Evolutionary conservation across 2,888 invertebrate species (phyloP).

Genomic region (Heteropelma amictum): DNA sequence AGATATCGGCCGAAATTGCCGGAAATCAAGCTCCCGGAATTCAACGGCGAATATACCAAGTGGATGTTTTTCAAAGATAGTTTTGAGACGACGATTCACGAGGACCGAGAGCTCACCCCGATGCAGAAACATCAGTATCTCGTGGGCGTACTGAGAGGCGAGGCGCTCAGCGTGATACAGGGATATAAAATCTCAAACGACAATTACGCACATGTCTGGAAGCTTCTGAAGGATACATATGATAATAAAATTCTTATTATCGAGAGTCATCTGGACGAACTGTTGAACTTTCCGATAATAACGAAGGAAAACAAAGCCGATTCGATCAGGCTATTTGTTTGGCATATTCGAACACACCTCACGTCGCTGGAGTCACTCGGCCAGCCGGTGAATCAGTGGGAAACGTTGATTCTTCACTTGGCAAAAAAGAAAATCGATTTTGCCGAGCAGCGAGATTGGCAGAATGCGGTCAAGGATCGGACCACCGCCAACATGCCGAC

Average conservation of each 20-base stretch:
- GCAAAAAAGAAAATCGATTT: conserved; percentile 58
- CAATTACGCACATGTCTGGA: conserved; percentile 23
- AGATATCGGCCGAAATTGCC: conserved; percentile 31
- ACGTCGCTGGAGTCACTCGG: conserved; percentile 56
- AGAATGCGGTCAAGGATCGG: conserved; percentile 38
- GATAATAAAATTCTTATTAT: conserved; percentile 54
- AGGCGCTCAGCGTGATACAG: conserved; percentile 26
- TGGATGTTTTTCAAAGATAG: conserved; percentile 48
- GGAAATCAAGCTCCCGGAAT: conserved; percentile 30
- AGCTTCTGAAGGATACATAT: conserved; percentile 42
- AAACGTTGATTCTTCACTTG: conserved; percentile 59
- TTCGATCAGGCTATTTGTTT: conserved; percentile 50
- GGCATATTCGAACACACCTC: conserved; percentile 33
- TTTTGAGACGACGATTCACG: conserved; percentile 39
- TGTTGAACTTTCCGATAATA: conserved; percentile 45
- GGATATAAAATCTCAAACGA: conserved; percentile 15
- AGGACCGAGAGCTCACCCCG: conserved; percentile 4
- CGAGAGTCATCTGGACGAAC: conserved; percentile 51
- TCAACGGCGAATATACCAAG: conserved; percentile 42
- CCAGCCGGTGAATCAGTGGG: conserved; percentile 59
- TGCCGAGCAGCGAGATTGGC: conserved; percentile 57
- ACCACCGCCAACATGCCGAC: conserved; percentile 39
- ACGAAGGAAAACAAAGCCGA: conserved; percentile 30
- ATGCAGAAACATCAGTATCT: conserved; percentile 47
- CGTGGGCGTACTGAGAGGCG: conserved; percentile 34